phyloP scores from a whole-genome alignment of 2,888 invertebrate genomes.

The Julus scanicus region DNA sequence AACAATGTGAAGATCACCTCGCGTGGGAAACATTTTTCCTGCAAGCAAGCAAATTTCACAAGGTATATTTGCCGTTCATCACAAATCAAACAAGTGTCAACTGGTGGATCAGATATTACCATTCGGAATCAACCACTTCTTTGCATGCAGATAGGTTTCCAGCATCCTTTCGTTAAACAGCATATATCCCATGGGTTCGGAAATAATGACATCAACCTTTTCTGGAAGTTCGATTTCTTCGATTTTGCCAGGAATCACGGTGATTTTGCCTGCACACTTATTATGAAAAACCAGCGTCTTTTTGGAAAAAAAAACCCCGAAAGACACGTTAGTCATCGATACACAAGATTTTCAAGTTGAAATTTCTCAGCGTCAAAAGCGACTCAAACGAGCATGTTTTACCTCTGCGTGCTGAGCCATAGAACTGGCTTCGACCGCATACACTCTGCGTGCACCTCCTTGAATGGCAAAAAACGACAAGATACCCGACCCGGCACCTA shows the following conservation, averaged over 20 bases:
- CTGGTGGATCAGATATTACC: conserved; percentile 64
- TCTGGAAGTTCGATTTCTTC: conserved; percentile 98
- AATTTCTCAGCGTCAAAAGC: background rate
- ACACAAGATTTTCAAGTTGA: background rate
- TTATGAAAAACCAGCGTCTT: conserved; percentile 88
- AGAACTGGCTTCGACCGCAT: conserved; percentile 98
- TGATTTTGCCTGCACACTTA: conserved; percentile 85
- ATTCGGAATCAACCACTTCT: conserved; percentile 92
- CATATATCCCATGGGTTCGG: conserved; percentile 99
- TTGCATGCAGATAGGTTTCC: conserved; percentile 97
- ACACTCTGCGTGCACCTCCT: conserved; percentile 95
- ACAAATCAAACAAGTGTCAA: background rate
- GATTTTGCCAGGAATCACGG: conserved; percentile 96
- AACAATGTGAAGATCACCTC: conserved; percentile 96
- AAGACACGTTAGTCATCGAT: background rate
- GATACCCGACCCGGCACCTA: conserved; percentile 98
- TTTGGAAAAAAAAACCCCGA: conserved; percentile 59
- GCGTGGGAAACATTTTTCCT: conserved; percentile 97
- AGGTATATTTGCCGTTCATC: background rate
- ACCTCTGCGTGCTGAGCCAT: conserved; percentile 96
- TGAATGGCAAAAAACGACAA: conserved; percentile 98
- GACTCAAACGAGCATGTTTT: background rate
- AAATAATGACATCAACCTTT: conserved; percentile 95
- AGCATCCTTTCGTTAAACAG: conserved; percentile 98
- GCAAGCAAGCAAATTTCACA: conserved; percentile 60